Percentiles rank a stretch among this genome's conserved stretches.
Evolutionary conservation across 2,888 invertebrate species (phyloP).

Genomic region (Noctua janthina): DNA sequence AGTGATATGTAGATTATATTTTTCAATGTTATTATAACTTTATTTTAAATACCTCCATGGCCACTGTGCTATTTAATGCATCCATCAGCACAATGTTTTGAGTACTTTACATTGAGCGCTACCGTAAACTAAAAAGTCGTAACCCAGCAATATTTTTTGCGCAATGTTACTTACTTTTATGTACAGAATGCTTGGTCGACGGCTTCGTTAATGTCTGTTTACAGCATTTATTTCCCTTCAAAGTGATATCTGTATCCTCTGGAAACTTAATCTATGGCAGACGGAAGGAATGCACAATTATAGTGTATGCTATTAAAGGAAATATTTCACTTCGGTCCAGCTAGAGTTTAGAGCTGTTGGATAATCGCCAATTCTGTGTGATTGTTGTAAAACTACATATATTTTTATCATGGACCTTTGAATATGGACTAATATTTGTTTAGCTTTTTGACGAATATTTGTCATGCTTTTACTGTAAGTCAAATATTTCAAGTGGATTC

Average conservation of each 20-base stretch:
- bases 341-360: constrained; percentile 57
- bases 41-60: no score
- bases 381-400: constrained; percentile 59
- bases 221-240: no score
- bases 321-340: constrained; percentile 63
- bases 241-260: neutral
- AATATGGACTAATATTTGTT: constrained; percentile 21
- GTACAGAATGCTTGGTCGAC: no score
- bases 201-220: neutral
- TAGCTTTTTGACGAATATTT: constrained; percentile 39
- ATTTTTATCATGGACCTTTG: constrained; percentile 37
- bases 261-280: constrained; percentile 56
- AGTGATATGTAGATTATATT: neutral
- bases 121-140: neutral
- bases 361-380: constrained; percentile 65
- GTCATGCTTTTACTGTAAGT: neutral
- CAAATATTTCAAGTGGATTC: constrained; percentile 1
- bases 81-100: no score
- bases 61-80: no score
- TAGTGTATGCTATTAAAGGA: constrained; percentile 68
- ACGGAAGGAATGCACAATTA: constrained; percentile 70
- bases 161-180: neutral
- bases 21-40: neutral
- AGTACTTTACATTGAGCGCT: neutral
- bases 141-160: neutral